Evolutionary conservation across 2,888 invertebrate genomes (phyloP).

Genomic region (Aphodius granarius): DNA sequence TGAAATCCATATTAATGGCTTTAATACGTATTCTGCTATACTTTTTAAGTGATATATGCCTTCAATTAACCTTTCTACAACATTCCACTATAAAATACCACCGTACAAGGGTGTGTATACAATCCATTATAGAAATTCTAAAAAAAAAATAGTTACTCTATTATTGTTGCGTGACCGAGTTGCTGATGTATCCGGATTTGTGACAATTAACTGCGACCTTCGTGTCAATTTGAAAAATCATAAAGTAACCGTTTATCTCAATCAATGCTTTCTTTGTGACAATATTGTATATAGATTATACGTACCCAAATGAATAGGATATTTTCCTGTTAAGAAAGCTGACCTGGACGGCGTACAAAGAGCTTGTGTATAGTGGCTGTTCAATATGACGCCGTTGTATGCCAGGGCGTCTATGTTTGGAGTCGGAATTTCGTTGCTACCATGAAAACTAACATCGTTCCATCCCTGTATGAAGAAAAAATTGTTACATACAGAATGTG

Average conservation of each 20-base stretch:
- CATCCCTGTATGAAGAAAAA: conserved; percentile 74
- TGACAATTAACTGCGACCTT: neutral
- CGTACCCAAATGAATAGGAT: conserved; percentile 82
- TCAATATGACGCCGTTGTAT: conserved; percentile 83
- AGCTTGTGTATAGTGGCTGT: conserved; percentile 85
- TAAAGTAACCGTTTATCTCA: neutral
- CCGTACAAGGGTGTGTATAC: neutral
- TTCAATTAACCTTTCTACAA: neutral
- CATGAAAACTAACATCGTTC: conserved; percentile 91
- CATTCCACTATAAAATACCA: neutral
- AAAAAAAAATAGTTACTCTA: neutral
- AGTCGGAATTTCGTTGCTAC: conserved; percentile 75
- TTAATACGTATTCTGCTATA: neutral
- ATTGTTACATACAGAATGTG: no score
- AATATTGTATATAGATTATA: conserved; percentile 12
- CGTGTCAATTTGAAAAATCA: neutral
- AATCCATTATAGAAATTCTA: neutral
- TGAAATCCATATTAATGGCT: neutral
- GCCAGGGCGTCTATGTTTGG: conserved; percentile 90
- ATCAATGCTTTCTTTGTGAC: neutral
- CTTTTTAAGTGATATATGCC: neutral
- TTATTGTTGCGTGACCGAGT: neutral
- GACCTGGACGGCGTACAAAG: conserved; percentile 86
- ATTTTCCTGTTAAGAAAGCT: conserved; percentile 83
- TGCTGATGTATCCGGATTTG: neutral